Conservation (phyloP, 2,888 invertebrate genomes). For the Dynastes maya region DNA sequence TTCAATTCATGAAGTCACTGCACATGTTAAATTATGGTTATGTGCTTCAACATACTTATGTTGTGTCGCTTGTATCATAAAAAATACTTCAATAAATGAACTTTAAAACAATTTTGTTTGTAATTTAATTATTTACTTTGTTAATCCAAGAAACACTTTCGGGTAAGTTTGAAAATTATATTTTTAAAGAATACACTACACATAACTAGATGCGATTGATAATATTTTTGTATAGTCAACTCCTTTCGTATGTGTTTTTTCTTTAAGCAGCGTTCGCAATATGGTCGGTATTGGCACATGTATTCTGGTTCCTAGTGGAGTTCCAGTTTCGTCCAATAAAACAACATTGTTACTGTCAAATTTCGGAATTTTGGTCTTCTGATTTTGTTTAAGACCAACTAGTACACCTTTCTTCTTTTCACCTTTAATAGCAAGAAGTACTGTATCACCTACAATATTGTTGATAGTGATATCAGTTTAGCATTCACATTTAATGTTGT, state of each 20-base stretch:
- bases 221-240: constrained; percentile 94
- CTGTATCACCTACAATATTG: constrained; percentile 80
- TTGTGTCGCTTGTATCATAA: constrained; percentile 71
- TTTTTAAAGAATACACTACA: constrained; percentile 65
- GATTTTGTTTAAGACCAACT: constrained; percentile 90
- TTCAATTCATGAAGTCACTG: constrained; percentile 59
- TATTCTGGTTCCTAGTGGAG: constrained; percentile 95
- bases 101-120: constrained; percentile 23
- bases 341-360: constrained; percentile 98
- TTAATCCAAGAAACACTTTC: background rate
- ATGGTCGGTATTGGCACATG: constrained; percentile 95
- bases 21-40: constrained; percentile 65
- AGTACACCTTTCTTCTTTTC: constrained; percentile 95
- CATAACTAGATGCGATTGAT: constrained; percentile 91
- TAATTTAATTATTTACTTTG: background rate
- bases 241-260: constrained; percentile 85
- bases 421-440: constrained; percentile 94
- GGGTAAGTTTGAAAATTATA: background rate
- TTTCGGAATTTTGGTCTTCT: constrained; percentile 86
- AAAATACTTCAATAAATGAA: constrained; percentile 68
- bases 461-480: background rate
- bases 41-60: constrained; percentile 68
- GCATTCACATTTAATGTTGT: too few species aligned
- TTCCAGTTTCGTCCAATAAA: constrained; percentile 94
- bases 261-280: constrained; percentile 87